A percentile compares a stretch with the other conserved stretches of the same genome.
Evolutionary conservation across 2,888 invertebrate genomes (phyloP).

Genomic region (Pristionchus japonicus): DNA sequence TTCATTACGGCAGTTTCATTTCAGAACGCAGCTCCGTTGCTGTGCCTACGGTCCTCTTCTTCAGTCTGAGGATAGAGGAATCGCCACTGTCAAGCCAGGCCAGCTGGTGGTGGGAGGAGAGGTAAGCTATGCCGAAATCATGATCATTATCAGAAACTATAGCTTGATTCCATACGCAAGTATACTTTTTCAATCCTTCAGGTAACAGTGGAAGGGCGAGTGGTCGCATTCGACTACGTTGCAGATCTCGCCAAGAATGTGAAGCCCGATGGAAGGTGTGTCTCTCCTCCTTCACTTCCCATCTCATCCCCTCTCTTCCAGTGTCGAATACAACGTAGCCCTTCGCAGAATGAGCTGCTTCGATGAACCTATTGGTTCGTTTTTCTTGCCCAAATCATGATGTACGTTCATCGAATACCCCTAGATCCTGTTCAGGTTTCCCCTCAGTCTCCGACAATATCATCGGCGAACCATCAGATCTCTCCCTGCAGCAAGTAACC

Average conservation of each 20-base stretch:
- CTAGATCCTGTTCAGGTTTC: neutral
- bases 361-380: constrained; percentile 47
- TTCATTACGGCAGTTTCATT: neutral
- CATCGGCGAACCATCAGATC: neutral
- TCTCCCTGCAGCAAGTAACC: neutral
- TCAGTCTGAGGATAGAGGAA: constrained; percentile 62
- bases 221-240: constrained; percentile 66
- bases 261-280: constrained; percentile 58
- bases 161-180: too few relatives aligned
- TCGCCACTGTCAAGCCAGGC: constrained; percentile 54
- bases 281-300: neutral
- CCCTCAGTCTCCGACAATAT: neutral
- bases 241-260: constrained; percentile 58
- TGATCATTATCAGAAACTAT: too few relatives aligned
- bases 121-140: too few relatives aligned
- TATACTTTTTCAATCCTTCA: neutral
- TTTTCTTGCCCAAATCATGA: too few relatives aligned
- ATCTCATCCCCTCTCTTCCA: constrained; percentile 42
- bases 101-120: constrained; percentile 66
- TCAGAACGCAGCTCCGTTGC: constrained; percentile 50
- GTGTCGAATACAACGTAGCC: constrained; percentile 57
- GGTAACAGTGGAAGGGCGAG: constrained; percentile 37
- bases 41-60: constrained; percentile 61
- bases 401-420: too few relatives aligned
- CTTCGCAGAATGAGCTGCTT: constrained; percentile 62